Base-by-base conservation (phyloP, 2,797 vertebrate species). In the Lates japonicus region DNA sequence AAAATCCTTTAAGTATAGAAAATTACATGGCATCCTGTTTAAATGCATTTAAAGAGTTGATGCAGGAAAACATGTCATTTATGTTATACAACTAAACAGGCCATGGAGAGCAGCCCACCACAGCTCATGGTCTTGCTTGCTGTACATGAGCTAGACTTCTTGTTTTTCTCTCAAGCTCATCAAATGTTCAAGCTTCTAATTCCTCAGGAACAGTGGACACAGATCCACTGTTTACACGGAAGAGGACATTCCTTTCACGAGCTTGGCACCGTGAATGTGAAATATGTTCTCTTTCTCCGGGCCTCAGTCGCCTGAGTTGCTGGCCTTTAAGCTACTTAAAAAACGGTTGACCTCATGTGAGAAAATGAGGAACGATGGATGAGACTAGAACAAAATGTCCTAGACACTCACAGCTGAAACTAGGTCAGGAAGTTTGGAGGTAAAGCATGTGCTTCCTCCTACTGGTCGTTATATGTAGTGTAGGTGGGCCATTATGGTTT, bases 331-430 rank as follows among this genome's bases (percentile, higher is more conserved):
- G 85, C 85, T 79, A 76, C 91, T 87, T 92, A 89, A 83, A 29
- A 29, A 90, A 77, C 70, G 59, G 71, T 89, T 93, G 92, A 92
- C 91, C 90, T 92, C 83, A 76, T 90, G 88, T 90, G 89, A 93
- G 83, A 81, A 80, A 91, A 90, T 46, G 74, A 63, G 82, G 87
- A 90, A 88, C 71, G 73, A 82, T 73, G 78, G 75, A 85, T 82
- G 82, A 91, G 87, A 93, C 90, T 12, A 93, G 95, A 94, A 96
- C 95, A 96, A 86, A 93, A 93, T 96, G 95, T 96, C 86, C 95
- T 87, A 94, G 93, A 94, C 88, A 52, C 85, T 79, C 83, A 63
- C 58, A 74, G 66, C 52, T 85, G 59, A 92, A 96, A 95, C 81
- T 94, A 92, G 95, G 95, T 95, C 95, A 95, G 54, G 61, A 78